Percentiles rank a stretch among this genome's conserved stretches.
phyloP scores from a whole-genome alignment of 1,140 invertebrate species.

The Trichoplusia ni region DNA sequence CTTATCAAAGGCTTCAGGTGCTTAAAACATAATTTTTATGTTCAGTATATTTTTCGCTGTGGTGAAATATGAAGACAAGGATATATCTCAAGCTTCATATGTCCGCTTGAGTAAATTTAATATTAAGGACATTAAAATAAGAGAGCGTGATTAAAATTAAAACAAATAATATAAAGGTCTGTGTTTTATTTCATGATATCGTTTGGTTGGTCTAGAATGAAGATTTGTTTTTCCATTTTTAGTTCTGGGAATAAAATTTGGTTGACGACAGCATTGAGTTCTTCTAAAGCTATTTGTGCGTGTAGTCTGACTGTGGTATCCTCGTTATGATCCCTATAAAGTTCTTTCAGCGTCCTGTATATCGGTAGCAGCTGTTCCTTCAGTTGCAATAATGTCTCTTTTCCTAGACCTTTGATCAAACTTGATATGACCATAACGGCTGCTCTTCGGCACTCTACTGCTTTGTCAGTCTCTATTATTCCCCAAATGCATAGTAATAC shows the following conservation, averaged over 20 bases:
- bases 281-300: conserved; percentile 88
- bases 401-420: conserved; percentile 88
- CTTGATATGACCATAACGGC: conserved; percentile 88
- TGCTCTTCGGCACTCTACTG: conserved; percentile 88
- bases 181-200: conserved; percentile 65
- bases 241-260: conserved; percentile 82
- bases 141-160: conserved; percentile 45
- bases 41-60: background rate
- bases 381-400: conserved; percentile 85
- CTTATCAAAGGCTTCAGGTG: background rate
- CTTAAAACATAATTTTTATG: background rate
- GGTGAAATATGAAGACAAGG: conserved; percentile 18
- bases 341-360: conserved; percentile 86
- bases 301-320: conserved; percentile 88
- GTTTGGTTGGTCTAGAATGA: conserved; percentile 67
- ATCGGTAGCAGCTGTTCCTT: conserved; percentile 85
- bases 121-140: conserved; percentile 25
- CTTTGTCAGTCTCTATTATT: conserved; percentile 86
- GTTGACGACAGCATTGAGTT: conserved; percentile 87
- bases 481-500: conserved; percentile 86
- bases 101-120: background rate
- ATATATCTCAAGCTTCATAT: conserved; percentile 8
- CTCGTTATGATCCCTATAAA: conserved; percentile 83
- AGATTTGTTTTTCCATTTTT: conserved; percentile 85
- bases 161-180: conserved; percentile 47